Conservation (phyloP, 2,888 invertebrate species). For the Polydrusus tereticollis region DNA sequence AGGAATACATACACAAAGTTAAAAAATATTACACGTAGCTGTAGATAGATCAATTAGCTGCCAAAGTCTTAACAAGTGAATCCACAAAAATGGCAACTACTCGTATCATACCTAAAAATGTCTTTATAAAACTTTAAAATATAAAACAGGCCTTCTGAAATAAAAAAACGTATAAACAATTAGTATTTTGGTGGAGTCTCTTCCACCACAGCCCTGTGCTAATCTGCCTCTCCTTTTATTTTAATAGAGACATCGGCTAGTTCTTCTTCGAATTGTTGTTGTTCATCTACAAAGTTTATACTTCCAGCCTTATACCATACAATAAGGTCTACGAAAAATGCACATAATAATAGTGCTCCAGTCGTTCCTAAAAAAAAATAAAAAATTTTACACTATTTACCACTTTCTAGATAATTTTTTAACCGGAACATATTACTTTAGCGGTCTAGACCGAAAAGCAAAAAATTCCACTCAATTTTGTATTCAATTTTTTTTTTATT, state of each 20-base stretch:
- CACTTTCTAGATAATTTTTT: too few relatives aligned
- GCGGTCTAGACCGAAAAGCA: too few relatives aligned
- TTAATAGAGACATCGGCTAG: constrained; percentile 66
- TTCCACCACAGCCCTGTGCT: constrained; percentile 55
- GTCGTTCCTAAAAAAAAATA: constrained; percentile 79
- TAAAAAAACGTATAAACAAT: constrained; percentile 6
- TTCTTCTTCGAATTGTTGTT: constrained; percentile 67
- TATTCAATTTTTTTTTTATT: too few relatives aligned
- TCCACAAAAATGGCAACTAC: constrained; percentile 11
- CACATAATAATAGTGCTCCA: constrained; percentile 86
- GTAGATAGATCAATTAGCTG: constrained; percentile 22
- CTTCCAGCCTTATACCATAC: constrained; percentile 92
- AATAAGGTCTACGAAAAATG: constrained; percentile 88
- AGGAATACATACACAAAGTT: constrained; percentile 30
- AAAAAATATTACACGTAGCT: constrained; percentile 31
- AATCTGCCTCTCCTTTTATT: constrained; percentile 60
- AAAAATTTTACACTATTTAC: neutral
- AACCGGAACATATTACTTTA: too few relatives aligned
- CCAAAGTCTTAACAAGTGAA: constrained; percentile 17
- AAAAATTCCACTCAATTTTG: too few relatives aligned
- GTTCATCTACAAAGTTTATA: constrained; percentile 77
- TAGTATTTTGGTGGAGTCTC: constrained; percentile 52
- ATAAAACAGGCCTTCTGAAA: constrained; percentile 6
- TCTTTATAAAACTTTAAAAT: constrained; percentile 21
- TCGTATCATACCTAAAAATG: constrained; percentile 13